These are phyloP conservation scores for Brachypteracias leptosomus DNA, from an alignment of 2,113 vertebrate genomes.

Conservation along the genomic window DNA sequence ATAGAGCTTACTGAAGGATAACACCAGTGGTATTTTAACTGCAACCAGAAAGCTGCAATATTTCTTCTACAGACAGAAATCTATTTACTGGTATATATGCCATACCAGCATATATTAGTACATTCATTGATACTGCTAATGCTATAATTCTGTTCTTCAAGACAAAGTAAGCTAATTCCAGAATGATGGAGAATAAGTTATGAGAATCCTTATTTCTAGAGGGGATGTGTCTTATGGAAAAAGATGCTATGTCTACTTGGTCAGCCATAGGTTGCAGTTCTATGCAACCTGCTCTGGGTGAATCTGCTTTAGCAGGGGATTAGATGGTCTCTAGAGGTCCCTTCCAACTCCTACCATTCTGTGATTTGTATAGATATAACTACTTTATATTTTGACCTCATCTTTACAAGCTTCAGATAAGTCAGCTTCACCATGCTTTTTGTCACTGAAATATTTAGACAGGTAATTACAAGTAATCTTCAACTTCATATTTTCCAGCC, in stretches of 20 bases:
- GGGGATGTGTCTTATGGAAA: background rate
- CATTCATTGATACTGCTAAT: background rate
- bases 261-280: background rate
- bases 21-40: background rate
- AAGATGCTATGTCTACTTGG: background rate
- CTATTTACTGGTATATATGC: background rate
- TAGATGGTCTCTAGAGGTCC: too few relatives aligned
- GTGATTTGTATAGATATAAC: too few relatives aligned
- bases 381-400: background rate
- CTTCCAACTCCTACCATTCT: too few relatives aligned
- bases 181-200: background rate
- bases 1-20: background rate
- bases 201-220: background rate
- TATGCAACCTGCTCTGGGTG: too few relatives aligned
- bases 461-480: background rate
- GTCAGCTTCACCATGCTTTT: background rate
- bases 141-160: background rate
- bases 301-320: background rate
- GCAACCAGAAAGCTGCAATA: background rate
- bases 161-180: background rate
- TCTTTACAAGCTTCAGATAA: background rate
- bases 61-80: background rate
- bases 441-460: background rate
- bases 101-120: rapidly evolving
- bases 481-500: background rate